A percentile compares a stretch with the other conserved stretches of the same genome.
phyloP scores from a whole-genome alignment of 2,113 vertebrate species.

The Ochotona princeps region DNA sequence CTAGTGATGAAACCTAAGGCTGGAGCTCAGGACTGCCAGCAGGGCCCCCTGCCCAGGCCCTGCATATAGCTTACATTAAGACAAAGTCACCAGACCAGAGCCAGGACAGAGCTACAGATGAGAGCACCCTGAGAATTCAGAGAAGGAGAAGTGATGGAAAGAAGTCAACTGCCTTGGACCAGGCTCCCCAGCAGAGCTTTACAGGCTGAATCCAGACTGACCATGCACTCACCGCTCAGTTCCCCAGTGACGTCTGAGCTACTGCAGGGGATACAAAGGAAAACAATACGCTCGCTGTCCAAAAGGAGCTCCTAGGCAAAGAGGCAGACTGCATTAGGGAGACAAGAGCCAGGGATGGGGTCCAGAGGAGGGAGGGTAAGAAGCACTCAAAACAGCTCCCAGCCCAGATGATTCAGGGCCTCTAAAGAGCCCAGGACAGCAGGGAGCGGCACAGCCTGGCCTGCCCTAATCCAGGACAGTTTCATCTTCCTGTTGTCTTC shows the following conservation, averaged over 20 bases:
- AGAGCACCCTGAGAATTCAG: not conserved
- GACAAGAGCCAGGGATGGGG: not conserved
- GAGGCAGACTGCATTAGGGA: not conserved
- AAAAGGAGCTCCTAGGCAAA: accelerated
- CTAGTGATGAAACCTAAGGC: not conserved
- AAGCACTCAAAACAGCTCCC: not conserved
- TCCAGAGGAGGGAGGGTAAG: not conserved
- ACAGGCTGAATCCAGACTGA: not conserved
- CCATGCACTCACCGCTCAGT: not conserved
- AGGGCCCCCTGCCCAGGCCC: not conserved
- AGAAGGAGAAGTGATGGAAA: not conserved
- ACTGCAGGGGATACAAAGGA: not conserved
- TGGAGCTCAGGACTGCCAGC: not conserved
- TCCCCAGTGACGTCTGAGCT: not conserved
- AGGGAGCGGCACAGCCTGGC: not conserved
- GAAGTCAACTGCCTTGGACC: not conserved
- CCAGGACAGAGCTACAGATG: not conserved
- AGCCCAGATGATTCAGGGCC: not conserved
- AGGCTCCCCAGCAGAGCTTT: not conserved
- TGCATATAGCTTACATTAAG: not conserved
- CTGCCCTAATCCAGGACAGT: not conserved
- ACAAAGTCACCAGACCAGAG: not conserved
- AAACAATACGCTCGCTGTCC: no score
- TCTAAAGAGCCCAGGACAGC: not conserved
- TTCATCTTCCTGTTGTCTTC: not conserved